Evolutionary conservation across 2,888 invertebrate genomes (phyloP).

Genomic region (Amblyjoppa proteus): DNA sequence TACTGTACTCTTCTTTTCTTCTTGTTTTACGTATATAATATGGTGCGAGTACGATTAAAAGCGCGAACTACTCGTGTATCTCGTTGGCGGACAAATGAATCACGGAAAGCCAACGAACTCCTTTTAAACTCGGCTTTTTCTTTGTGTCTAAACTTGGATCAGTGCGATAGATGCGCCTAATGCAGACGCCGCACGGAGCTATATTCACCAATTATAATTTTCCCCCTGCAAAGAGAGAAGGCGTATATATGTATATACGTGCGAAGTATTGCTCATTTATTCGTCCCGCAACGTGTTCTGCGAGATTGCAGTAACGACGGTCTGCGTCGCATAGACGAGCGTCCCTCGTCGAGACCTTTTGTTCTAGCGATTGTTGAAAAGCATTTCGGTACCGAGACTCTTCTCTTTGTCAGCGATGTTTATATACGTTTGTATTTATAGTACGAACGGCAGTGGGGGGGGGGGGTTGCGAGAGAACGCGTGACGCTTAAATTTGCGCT

Average conservation of each 20-base stretch:
- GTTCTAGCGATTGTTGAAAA: conserved; percentile 18
- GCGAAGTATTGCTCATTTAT: conserved; percentile 25
- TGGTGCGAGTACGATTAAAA: conserved; percentile 20
- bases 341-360: conserved; percentile 29
- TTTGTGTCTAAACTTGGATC: conserved; percentile 73
- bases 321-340: conserved; percentile 1
- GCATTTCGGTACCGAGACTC: background rate
- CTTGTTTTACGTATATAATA: background rate
- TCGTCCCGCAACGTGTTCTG: conserved; percentile 15
- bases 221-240: conserved; percentile 10
- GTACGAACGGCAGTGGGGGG: background rate
- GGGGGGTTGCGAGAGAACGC: background rate
- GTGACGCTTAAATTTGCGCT: background rate
- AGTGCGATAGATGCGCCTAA: conserved; percentile 65
- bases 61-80: conserved; percentile 53
- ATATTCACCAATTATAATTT: conserved; percentile 56
- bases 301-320: conserved; percentile 4
- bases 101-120: conserved; percentile 78
- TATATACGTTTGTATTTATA: conserved; percentile 23
- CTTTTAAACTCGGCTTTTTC: conserved; percentile 77
- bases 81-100: conserved; percentile 71
- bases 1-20: background rate
- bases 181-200: conserved; percentile 52
- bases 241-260: conserved; percentile 7
- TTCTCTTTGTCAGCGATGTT: conserved; percentile 43